phyloP scores from a whole-genome alignment of 1,140 invertebrate species.

The Euglossa dilemma region DNA sequence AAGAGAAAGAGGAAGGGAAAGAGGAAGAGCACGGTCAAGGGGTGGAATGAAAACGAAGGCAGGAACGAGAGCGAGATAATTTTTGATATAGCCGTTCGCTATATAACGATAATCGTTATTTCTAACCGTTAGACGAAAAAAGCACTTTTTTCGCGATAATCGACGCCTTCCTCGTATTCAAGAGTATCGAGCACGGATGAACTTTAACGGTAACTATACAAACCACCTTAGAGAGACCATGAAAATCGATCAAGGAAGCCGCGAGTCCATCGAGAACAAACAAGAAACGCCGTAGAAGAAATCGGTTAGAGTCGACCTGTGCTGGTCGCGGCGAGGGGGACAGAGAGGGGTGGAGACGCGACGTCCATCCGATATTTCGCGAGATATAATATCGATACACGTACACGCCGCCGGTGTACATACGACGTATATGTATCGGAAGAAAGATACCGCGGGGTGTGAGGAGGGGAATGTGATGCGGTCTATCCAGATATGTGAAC shows the following conservation, averaged over 20 bases:
- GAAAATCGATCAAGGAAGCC: slow-evolving; percentile 9
- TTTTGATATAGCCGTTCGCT: too few species aligned
- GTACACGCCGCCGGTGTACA: slow-evolving; percentile 40
- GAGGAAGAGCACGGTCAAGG: too few species aligned
- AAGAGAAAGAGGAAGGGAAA: too few species aligned
- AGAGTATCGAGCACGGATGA: too few species aligned
- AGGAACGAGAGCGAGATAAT: too few species aligned
- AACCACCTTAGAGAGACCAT: neutral
- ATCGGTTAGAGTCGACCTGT: slow-evolving; percentile 29
- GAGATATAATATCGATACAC: slow-evolving; percentile 77
- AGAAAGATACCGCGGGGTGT: slow-evolving; percentile 17
- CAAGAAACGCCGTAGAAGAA: neutral
- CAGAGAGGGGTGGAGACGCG: slow-evolving; percentile 55
- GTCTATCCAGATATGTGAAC: slow-evolving; percentile 71
- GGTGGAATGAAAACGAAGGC: too few species aligned
- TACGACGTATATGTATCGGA: slow-evolving; percentile 61
- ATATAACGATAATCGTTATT: too few species aligned
- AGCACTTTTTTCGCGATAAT: too few species aligned
- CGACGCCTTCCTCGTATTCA: too few species aligned
- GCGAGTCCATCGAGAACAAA: neutral
- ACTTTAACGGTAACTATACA: neutral
- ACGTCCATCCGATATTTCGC: slow-evolving; percentile 76
- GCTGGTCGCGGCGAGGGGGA: slow-evolving; percentile 50
- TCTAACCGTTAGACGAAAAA: too few species aligned
- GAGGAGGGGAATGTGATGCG: slow-evolving; percentile 69